Percentiles rank a stretch among this genome's conserved stretches.
phyloP scores from a whole-genome alignment of 2,888 invertebrate genomes.

The Linnaemya tessellans region DNA sequence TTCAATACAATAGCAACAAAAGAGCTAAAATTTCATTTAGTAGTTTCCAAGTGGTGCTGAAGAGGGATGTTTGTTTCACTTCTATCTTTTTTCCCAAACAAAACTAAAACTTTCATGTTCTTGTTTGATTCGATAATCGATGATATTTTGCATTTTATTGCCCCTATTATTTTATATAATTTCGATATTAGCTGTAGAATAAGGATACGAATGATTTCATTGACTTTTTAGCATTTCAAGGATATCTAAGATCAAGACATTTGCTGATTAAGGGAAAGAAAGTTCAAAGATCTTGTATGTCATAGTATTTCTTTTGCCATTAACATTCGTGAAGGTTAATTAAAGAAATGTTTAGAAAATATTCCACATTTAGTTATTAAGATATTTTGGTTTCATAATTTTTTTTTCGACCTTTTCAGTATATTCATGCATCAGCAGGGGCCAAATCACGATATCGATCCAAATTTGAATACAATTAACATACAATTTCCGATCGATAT shows the following conservation, averaged over 20 bases:
- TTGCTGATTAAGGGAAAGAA: neutral
- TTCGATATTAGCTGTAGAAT: constrained; percentile 23
- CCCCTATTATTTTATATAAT: constrained; percentile 65
- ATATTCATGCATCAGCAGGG: too few relatives aligned
- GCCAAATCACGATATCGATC: too few relatives aligned
- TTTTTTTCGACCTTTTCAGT: too few relatives aligned
- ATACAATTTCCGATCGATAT: too few relatives aligned
- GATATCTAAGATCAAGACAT: constrained; percentile 65
- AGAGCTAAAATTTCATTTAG: constrained; percentile 38
- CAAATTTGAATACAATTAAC: too few relatives aligned
- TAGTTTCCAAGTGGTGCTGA: constrained; percentile 35
- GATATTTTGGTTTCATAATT: neutral
- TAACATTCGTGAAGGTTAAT: constrained; percentile 10
- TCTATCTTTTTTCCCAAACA: constrained; percentile 37
- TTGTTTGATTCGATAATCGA: constrained; percentile 26
- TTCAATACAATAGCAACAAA: constrained; percentile 42
- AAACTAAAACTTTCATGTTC: constrained; percentile 35
- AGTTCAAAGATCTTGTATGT: constrained; percentile 53
- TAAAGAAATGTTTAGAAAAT: neutral
- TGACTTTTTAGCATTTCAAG: constrained; percentile 68
- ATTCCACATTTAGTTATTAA: too few relatives aligned
- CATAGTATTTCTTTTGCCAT: neutral
- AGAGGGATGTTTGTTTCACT: constrained; percentile 41
- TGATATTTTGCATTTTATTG: constrained; percentile 67
- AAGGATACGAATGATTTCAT: constrained; percentile 34